Evolutionary conservation across 2,113 vertebrate species (phyloP), one percentile per base, ranked within the genome.

Genomic region (Atrichornis clamosus): DNA sequence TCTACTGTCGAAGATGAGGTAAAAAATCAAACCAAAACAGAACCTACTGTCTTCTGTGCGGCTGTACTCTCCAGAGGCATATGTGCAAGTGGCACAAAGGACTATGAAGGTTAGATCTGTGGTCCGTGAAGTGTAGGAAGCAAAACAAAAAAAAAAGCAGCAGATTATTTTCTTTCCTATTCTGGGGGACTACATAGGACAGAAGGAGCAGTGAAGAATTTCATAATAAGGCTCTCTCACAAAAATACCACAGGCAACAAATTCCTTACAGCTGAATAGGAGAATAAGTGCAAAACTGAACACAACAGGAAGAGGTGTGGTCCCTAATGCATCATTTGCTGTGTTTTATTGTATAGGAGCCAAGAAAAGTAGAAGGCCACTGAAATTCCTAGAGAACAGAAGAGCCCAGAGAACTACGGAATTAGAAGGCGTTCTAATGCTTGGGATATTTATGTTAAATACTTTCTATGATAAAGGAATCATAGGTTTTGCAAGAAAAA

Each of bases 291-390:
- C 73, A 92, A 95, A 89, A 91, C 47, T 56, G 44, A 81, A 75
- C 87, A 95, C 80, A 95, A 44, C 44, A 60, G 80, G 64, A 95
- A 93, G 73, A 95, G 86, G 80, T 81, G 76, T 59, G 37, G 91
- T 90, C 76, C 64, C 84, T 87, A 78, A 74, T 44, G 33, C 91
- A 92, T 70, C 30, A 28, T 88, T 92, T 92, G 41, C 56, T 94
- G 14, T 67, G 37, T 89, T 89, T 95, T 94, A 67, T 35, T 87
- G 72, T 75, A 75, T 5, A 5, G 5, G n/a, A 88, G 80, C 86
- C 90, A 92, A 74, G 76, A 75, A 52, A 92, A 90, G 85, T 44
- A 93, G 64, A 81, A 77, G 60, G 64, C 47, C 64, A 84, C 77
- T 50, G 55, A 86, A 82, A 75, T 90, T 70, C 84, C 60, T 90